Base-by-base conservation (phyloP, 2,113 vertebrate species). In the Pseudorhombus dupliciocellatus region DNA sequence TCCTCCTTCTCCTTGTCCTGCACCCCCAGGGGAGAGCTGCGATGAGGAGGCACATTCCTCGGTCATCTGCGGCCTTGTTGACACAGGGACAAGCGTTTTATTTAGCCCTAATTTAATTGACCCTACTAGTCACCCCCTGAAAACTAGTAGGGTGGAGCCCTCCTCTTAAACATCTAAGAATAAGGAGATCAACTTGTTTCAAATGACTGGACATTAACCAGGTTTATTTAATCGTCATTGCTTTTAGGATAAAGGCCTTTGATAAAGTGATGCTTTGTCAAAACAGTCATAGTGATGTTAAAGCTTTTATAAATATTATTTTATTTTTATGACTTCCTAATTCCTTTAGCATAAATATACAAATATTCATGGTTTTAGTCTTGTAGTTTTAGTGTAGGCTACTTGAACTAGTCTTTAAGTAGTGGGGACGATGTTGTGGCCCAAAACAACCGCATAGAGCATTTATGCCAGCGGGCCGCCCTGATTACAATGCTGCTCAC, bases 41-140 rank as follows among this genome's bases (percentile, higher is more conserved):
- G 77, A 74, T 88, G 90, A 91, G 83, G 80, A 77, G 34, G 86
- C 73, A 46, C 90, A 88, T 91, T 93, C 90, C 81, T 80, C n/a
- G 31, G 55, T n/a, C 28, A 34, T 1, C 4, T 15, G 79, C 55
- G 76, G 71, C 70, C 59, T 69, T 75, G 15, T 52, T 81, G 57
- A 52, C 51, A 66, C 75, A 67, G 9, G 42, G 63, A 46, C 73
- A 31, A 48, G 40, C 2, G 10, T 56, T 75, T 77, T 44, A 64
- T 71, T 73, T 61, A 50, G 14, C 31, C 46, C 44, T 24, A n/a
- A n/a, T n/a, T n/a, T 1, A 31, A 67, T 0, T 22, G 25, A 40
- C 52, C 70, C 44, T 1, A 28, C 4, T 1, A 10, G 7, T 52
- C 37, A 52, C 48, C 11, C 59, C 62, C 28, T 24, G 26, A 6